Conservation (phyloP, 2,113 vertebrate species). For the Mobula hypostoma region DNA sequence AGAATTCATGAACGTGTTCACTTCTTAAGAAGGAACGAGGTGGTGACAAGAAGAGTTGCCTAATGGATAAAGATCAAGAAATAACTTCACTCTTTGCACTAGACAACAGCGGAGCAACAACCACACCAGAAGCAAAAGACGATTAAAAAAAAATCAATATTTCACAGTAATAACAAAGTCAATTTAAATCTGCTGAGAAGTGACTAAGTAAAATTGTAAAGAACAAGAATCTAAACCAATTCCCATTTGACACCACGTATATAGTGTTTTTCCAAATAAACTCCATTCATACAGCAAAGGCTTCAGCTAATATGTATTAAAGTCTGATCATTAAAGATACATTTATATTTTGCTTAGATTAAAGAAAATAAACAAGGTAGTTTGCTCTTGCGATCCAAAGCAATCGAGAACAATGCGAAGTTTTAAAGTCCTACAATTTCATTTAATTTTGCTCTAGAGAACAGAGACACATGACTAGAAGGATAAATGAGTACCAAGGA, state of each 20-base stretch:
- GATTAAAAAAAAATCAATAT: not conserved
- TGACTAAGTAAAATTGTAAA: not conserved
- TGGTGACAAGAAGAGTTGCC: slow-evolving; percentile 79
- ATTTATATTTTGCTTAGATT: not conserved
- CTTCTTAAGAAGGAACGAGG: slow-evolving; percentile 77
- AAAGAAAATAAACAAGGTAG: not conserved
- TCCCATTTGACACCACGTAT: not conserved
- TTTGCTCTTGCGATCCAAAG: not conserved
- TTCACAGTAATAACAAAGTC: not conserved
- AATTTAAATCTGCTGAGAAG: not conserved
- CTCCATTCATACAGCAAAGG: not conserved
- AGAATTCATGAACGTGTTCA: slow-evolving; percentile 77
- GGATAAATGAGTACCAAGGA: not conserved
- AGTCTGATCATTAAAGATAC: not conserved
- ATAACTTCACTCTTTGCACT: not conserved
- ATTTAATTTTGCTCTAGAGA: not conserved
- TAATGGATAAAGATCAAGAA: slow-evolving; percentile 43
- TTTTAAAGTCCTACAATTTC: not conserved
- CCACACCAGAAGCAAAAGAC: not conserved
- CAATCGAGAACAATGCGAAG: not conserved
- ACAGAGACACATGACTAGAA: not conserved
- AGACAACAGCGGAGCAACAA: not conserved
- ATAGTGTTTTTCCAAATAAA: not conserved
- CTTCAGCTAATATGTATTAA: not conserved
- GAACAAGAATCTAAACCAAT: not conserved